A percentile compares a stretch with the other conserved stretches of the same genome.
Conservation (phyloP, 2,113 vertebrate species). For the Cavia aperea region DNA sequence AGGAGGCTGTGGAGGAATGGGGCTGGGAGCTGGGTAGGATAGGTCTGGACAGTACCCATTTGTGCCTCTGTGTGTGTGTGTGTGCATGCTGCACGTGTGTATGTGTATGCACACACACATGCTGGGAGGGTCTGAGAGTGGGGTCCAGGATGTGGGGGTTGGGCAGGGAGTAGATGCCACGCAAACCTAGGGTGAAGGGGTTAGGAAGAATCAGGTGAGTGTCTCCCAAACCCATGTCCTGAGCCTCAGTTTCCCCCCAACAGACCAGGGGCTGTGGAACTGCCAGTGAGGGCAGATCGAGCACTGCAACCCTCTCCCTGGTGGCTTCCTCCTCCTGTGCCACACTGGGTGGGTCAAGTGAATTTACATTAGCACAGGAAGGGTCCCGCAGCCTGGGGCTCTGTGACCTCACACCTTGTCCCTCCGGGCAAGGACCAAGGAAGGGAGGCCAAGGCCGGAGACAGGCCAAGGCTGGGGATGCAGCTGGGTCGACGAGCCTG, state of each 20-base stretch:
- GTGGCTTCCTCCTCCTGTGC: not conserved
- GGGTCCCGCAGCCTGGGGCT: not conserved
- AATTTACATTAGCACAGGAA: not conserved
- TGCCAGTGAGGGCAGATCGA: not conserved
- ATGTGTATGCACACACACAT: no score
- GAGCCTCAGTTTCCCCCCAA: not conserved
- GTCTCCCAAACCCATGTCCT: not conserved
- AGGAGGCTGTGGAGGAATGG: constrained; percentile 63
- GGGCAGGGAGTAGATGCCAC: not conserved
- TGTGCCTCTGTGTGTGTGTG: not conserved
- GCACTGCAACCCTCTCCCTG: not conserved
- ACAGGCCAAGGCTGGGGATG: constrained; percentile 24
- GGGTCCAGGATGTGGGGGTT: not conserved
- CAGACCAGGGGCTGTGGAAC: not conserved
- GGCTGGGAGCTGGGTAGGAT: not conserved
- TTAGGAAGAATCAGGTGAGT: not conserved
- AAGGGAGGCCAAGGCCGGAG: constrained; percentile 29
- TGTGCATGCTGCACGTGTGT: not conserved
- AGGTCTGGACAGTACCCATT: not conserved
- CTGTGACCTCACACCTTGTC: not conserved
- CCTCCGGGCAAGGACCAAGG: not conserved
- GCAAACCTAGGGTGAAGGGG: not conserved
- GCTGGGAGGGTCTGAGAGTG: not conserved
- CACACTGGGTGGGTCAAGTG: not conserved
- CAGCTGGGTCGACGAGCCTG: not conserved